Evolutionary conservation across 2,797 vertebrate species (phyloP).

Genomic region (Enteromius paludinosus): DNA sequence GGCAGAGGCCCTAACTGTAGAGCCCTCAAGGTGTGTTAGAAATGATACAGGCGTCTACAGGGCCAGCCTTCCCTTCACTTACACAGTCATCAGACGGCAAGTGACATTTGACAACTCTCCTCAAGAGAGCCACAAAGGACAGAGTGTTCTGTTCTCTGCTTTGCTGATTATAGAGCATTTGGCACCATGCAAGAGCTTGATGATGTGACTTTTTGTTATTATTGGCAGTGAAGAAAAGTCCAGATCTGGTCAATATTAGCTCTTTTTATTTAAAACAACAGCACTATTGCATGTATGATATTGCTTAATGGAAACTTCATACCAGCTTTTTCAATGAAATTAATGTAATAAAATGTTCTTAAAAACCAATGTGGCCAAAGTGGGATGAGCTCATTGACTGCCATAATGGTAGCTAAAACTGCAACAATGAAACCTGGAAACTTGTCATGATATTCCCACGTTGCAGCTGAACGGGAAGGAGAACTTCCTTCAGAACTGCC

Average conservation of each 20-base stretch:
- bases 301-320: not conserved
- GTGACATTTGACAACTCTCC: slow-evolving; percentile 52
- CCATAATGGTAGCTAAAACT: not conserved
- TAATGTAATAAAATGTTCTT: not conserved
- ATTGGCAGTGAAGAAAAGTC: not conserved
- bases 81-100: slow-evolving; percentile 7
- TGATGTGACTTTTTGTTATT: not conserved
- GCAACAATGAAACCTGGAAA: not conserved
- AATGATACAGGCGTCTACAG: slow-evolving; percentile 26
- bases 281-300: not conserved
- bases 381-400: not conserved
- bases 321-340: not conserved
- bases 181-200: not conserved
- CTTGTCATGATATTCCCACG: slow-evolving; percentile 3
- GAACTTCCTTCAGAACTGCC: slow-evolving; percentile 26
- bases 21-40: slow-evolving; percentile 52
- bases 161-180: not conserved
- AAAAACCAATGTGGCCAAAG: not conserved
- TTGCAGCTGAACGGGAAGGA: slow-evolving; percentile 15
- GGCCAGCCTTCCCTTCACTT: slow-evolving; percentile 42
- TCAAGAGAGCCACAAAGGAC: slow-evolving; percentile 54
- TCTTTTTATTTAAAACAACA: not conserved
- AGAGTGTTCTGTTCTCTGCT: slow-evolving; percentile 7
- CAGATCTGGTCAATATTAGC: not conserved
- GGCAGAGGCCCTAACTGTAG: slow-evolving; percentile 42